phyloP scores from a whole-genome alignment of 2,113 vertebrate species.

The Morone saxatilis region DNA sequence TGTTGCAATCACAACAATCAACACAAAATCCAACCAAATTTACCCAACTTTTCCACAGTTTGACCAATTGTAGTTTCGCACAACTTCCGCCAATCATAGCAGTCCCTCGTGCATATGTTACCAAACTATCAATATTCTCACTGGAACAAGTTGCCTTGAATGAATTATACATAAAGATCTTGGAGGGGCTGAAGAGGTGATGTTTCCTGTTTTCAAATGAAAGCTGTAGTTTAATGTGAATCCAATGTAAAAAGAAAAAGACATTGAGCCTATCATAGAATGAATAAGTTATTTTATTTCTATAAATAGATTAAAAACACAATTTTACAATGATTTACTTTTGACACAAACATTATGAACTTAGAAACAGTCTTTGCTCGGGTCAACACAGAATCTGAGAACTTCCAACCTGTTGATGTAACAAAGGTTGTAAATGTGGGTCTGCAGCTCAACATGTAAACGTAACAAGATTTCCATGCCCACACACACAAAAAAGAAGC shows the following conservation, averaged over 20 bases:
- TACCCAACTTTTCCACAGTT: no score
- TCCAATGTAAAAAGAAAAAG: not conserved
- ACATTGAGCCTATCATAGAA: conserved; percentile 15
- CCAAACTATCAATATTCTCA: no score
- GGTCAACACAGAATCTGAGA: conserved; percentile 63
- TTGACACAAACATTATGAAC: conserved; percentile 60
- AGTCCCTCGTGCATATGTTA: no score
- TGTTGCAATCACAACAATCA: no score
- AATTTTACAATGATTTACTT: conserved; percentile 58
- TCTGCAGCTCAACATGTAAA: conserved; percentile 66
- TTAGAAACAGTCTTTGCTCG: conserved; percentile 61
- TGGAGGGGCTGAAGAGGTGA: no score
- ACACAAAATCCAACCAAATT: no score
- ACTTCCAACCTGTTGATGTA: conserved; percentile 60
- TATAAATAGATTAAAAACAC: conserved; percentile 82
- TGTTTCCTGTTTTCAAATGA: not conserved
- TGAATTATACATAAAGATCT: no score
- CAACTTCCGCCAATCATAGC: no score
- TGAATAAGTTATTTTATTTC: conserved; percentile 86
- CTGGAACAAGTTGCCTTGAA: no score
- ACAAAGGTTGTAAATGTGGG: conserved; percentile 58
- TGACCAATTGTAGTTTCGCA: no score
- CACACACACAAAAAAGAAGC: conserved; percentile 21
- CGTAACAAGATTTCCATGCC: conserved; percentile 57
- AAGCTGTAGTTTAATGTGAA: not conserved